A percentile compares a stretch with the other conserved stretches of the same genome.
phyloP scores from a whole-genome alignment of 2,113 vertebrate species.

The Mus pahari region DNA sequence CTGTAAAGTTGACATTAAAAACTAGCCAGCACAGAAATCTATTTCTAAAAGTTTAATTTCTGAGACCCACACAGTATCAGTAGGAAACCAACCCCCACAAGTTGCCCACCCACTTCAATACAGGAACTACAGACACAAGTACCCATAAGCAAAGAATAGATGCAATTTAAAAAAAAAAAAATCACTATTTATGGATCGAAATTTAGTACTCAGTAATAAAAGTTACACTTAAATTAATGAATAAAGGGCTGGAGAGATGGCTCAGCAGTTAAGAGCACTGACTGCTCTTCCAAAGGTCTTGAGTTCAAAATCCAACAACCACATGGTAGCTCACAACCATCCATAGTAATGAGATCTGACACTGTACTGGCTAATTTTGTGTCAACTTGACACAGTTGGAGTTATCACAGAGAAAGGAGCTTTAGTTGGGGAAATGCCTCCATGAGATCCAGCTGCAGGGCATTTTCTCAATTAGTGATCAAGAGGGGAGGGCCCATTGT shows the following conservation, averaged over 20 bases:
- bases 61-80: not conserved
- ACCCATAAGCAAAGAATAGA: not conserved
- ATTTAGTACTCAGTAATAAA: slow-evolving; percentile 16
- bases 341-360: too few relatives aligned
- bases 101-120: not conserved
- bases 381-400: too few relatives aligned
- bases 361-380: too few relatives aligned
- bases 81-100: not conserved
- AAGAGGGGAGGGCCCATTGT: too few relatives aligned
- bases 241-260: not conserved
- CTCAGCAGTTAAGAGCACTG: too few relatives aligned
- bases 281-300: too few relatives aligned
- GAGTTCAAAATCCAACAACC: too few relatives aligned
- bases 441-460: too few relatives aligned
- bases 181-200: not conserved
- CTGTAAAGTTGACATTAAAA: not conserved
- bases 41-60: not conserved
- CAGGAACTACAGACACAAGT: not conserved
- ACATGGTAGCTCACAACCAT: too few relatives aligned
- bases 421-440: too few relatives aligned
- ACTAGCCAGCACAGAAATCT: not conserved
- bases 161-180: not conserved
- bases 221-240: slow-evolving; percentile 37
- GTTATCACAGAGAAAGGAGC: too few relatives aligned
- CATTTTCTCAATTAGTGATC: too few relatives aligned